Conservation (phyloP, 2,888 invertebrate genomes). For the Mellilla xanthometata region DNA sequence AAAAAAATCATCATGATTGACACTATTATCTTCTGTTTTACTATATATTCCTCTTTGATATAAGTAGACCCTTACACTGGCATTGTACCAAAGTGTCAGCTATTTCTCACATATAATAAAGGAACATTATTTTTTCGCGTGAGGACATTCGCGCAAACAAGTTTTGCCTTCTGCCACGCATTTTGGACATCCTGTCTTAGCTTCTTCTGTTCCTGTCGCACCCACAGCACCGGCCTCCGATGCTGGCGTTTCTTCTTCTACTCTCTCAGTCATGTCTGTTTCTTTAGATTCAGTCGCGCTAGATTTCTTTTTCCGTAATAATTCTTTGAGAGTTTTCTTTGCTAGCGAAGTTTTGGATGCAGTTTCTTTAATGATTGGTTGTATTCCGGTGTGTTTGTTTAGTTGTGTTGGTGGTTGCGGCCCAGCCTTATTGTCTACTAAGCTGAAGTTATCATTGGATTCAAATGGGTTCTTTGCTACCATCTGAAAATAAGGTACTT, state of each 20-base stretch:
- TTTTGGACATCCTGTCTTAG: conserved; percentile 37
- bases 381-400: background rate
- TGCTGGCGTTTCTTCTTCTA: background rate
- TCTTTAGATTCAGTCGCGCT: background rate
- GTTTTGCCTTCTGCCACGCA: conserved; percentile 45
- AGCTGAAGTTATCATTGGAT: conserved; percentile 18
- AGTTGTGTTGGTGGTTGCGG: background rate
- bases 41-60: too few relatives aligned
- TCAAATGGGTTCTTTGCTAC: background rate
- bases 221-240: too few relatives aligned
- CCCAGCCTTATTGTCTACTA: background rate
- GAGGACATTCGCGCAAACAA: conserved; percentile 50
- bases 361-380: background rate
- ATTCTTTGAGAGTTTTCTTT: background rate
- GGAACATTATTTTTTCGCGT: conserved; percentile 28
- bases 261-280: too few relatives aligned
- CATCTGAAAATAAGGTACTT: conserved; percentile 12
- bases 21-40: too few relatives aligned
- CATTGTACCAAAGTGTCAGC: too few relatives aligned
- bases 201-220: too few relatives aligned
- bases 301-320: background rate
- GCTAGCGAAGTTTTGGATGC: background rate
- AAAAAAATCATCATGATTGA: too few relatives aligned
- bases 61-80: too few relatives aligned
- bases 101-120: too few relatives aligned